Evolutionary conservation across 2,888 invertebrate species (phyloP), one percentile per base, ranked within the genome.

Genomic region (Dasypolia templi): DNA sequence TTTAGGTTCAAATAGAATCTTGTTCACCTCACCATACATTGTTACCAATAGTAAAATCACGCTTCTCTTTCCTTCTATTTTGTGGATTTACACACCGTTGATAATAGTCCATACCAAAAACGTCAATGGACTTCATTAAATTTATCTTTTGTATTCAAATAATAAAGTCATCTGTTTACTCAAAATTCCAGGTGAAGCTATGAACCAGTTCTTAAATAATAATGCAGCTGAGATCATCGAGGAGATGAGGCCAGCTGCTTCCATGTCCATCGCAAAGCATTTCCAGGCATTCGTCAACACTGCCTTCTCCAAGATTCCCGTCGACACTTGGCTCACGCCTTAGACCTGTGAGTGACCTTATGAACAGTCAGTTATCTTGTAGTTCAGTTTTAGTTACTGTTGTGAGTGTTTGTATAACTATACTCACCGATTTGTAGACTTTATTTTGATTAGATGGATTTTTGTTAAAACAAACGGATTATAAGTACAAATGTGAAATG

Each of bases 121-220:
- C 17, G 19, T 19, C 5, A 46, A 46, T 6, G 6, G 19, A 19
- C 19, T 19, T 19, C 6, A 14, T 44, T n/a, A n/a, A n/a, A n/a
- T n/a, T n/a, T n/a, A n/a, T n/a, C n/a, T n/a, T n/a, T n/a, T n/a
- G n/a, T n/a, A n/a, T n/a, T n/a, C n/a, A n/a, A 5, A 19, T 46
- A 46, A 9, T 56, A 79, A 42, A 22, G 0, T 22, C 14, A 5
- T n/a, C 19, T 19, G n/a, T n/a, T 46, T 46, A 26, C 1, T 29
- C 11, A 9, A 68, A 51, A 83, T 94, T 94, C 44, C 93, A 98
- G 98, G 98, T 55, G 97, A 98, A 91, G 98, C 98, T 0, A 98
- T 98, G 97, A 98, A 98, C 92, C 98, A 98, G 91, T 98, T 98
- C 92, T 94, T 98, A 80, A 98, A 98, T 94, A 97, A 97, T 92